Percentiles rank a stretch among this genome's conserved stretches.
Conservation (phyloP, 2,113 vertebrate genomes). For the Lamprotornis superbus region DNA sequence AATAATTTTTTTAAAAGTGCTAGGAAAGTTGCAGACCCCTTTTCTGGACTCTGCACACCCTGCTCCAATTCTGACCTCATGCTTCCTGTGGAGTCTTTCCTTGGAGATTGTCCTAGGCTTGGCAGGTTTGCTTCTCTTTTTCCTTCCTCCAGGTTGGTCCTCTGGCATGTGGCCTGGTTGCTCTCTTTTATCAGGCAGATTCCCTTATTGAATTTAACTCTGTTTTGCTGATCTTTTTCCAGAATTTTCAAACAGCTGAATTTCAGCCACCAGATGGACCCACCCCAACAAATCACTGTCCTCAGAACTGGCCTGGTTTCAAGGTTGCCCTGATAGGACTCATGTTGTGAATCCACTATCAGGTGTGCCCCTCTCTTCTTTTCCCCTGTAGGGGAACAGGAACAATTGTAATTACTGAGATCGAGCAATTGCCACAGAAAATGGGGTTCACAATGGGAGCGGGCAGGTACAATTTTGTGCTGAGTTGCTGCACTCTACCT, state of each 20-base stretch:
- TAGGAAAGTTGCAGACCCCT: slow-evolving; percentile 19
- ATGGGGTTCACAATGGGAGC: background rate
- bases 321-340: background rate
- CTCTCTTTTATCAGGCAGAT: slow-evolving; percentile 1
- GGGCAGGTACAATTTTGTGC: background rate
- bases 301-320: background rate
- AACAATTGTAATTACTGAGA: background rate
- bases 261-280: background rate
- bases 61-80: slow-evolving; percentile 43
- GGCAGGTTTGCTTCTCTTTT: background rate
- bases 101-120: slow-evolving; percentile 36
- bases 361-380: background rate
- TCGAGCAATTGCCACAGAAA: background rate
- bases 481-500: background rate
- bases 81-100: slow-evolving; percentile 33
- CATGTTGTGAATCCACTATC: background rate
- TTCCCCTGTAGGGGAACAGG: background rate
- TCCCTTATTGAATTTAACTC: background rate
- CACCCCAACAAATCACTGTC: background rate
- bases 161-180: background rate
- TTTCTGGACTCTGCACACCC: background rate
- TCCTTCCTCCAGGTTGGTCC: slow-evolving; percentile 22
- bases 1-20: background rate
- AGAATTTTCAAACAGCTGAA: background rate
- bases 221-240: background rate